Evolutionary conservation across 2,113 vertebrate genomes (phyloP).

Genomic region (Grantiella picta): DNA sequence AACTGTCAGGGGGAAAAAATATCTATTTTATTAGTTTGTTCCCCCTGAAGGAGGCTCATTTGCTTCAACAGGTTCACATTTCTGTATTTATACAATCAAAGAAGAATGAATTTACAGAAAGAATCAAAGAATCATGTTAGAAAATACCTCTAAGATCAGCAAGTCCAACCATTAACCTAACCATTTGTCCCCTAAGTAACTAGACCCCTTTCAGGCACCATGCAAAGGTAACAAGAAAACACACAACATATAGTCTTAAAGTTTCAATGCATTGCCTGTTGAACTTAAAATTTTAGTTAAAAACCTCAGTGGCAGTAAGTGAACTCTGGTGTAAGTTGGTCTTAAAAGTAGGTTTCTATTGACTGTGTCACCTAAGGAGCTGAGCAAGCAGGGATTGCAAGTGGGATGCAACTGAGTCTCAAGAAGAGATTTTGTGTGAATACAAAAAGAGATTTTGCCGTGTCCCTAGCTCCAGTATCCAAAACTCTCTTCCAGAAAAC

Average conservation of each 20-base stretch:
- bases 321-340: not conserved
- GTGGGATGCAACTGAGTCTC: not conserved
- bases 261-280: not conserved
- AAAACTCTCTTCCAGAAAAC: not conserved
- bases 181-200: not conserved
- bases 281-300: not conserved
- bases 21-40: not conserved
- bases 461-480: not conserved
- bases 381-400: not conserved
- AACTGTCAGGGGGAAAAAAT: not conserved
- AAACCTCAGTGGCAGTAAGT: not conserved
- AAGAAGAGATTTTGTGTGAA: not conserved
- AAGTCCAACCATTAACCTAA: not conserved
- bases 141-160: not conserved
- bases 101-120: no score
- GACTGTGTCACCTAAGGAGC: not conserved
- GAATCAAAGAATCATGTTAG: not conserved
- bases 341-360: not conserved
- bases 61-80: not conserved
- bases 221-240: not conserved
- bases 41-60: not conserved
- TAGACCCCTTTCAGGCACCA: not conserved
- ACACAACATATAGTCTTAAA: not conserved
- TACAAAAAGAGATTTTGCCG: not conserved
- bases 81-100: not conserved